phyloP scores from a whole-genome alignment of 2,888 invertebrate genomes.

The Drosophila leonis region DNA sequence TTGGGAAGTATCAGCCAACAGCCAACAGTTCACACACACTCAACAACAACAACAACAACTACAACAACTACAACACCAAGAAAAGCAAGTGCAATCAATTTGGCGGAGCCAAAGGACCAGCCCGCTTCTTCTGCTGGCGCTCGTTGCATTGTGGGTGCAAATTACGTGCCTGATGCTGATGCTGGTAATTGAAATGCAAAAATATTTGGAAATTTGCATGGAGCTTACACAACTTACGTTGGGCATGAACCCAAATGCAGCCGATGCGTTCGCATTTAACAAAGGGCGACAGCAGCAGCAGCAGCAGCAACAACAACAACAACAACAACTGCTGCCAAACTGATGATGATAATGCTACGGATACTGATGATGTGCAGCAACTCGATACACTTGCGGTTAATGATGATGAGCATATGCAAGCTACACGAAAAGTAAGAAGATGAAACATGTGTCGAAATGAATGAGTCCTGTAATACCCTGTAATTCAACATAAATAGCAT shows the following conservation, averaged over 20 bases:
- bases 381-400: slow-evolving; percentile 43
- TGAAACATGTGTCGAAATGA: neutral
- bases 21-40: slow-evolving; percentile 11
- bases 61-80: neutral
- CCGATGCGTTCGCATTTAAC: slow-evolving; percentile 51
- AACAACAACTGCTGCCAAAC: slow-evolving; percentile 3
- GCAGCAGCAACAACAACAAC: slow-evolving; percentile 8
- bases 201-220: slow-evolving; percentile 74
- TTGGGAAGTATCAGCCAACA: slow-evolving; percentile 2
- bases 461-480: neutral
- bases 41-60: neutral
- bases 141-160: slow-evolving; percentile 44
- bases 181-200: slow-evolving; percentile 79
- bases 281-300: slow-evolving; percentile 29
- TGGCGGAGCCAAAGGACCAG: slow-evolving; percentile 44
- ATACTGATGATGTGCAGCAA: slow-evolving; percentile 18
- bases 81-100: slow-evolving; percentile 75
- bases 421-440: slow-evolving; percentile 7
- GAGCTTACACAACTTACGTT: slow-evolving; percentile 18
- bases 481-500: neutral
- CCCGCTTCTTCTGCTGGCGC: neutral
- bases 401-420: slow-evolving; percentile 41
- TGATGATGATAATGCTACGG: slow-evolving; percentile 2
- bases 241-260: slow-evolving; percentile 29
- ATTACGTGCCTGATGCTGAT: slow-evolving; percentile 67